Percentiles rank a stretch among this genome's conserved stretches.
Conservation (phyloP, 2,888 invertebrate genomes). For the Calliopum simillimum region DNA sequence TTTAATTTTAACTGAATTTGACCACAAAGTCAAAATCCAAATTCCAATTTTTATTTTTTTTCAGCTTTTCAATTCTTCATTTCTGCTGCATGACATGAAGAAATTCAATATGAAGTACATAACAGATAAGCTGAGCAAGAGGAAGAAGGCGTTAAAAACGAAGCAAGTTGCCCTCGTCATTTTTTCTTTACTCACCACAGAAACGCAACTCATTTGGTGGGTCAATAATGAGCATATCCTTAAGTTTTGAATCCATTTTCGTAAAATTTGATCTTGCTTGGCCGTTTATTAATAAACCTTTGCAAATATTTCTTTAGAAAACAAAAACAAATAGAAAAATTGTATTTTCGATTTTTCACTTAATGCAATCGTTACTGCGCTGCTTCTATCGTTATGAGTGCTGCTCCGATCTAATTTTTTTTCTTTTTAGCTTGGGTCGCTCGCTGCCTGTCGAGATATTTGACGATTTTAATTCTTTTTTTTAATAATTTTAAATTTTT, state of each 20-base stretch:
- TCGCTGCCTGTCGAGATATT: constrained; percentile 5
- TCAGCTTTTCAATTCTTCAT: no score
- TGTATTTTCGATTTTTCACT: constrained; percentile 21
- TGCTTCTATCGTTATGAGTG: constrained; percentile 7
- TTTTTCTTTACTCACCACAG: constrained; percentile 77
- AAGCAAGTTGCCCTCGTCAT: not conserved
- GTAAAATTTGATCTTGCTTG: not conserved
- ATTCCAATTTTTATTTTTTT: constrained; percentile 7
- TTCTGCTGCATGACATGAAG: no score
- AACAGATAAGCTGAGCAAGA: not conserved
- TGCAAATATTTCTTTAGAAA: no score
- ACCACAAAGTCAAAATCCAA: constrained; percentile 18
- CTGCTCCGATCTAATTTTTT: not conserved
- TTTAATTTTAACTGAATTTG: not conserved
- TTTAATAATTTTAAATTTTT: constrained; percentile 7
- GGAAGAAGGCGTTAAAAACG: not conserved
- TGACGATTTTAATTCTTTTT: constrained; percentile 4
- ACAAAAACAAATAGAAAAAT: no score
- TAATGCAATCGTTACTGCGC: constrained; percentile 1
- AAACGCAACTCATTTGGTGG: constrained; percentile 91
- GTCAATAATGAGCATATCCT: constrained; percentile 82
- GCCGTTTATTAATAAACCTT: no score
- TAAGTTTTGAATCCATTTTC: constrained; percentile 74
- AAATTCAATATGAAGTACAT: not conserved
- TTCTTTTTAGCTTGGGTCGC: constrained; percentile 9